These are phyloP conservation scores for Pomacea maculata DNA, from an alignment of 1,140 invertebrate genomes.

Conservation along the genomic window DNA sequence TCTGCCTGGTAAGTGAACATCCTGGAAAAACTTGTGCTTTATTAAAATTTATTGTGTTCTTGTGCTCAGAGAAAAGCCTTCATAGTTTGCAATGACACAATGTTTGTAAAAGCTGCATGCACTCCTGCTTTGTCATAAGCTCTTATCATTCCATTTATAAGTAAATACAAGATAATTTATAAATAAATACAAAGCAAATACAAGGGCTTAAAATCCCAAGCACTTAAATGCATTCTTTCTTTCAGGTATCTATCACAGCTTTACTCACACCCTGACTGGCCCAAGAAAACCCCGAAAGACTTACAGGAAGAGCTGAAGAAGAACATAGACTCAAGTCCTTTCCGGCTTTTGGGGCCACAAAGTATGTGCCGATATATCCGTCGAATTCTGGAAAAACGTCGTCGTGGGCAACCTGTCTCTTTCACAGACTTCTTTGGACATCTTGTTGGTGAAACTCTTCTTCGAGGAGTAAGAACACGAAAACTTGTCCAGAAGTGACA, in stretches of 20 bases:
- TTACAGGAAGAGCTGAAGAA: constrained; percentile 62
- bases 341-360: constrained; percentile 57
- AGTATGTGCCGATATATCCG: constrained; percentile 59
- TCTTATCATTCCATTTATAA: neutral
- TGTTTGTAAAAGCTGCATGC: no score
- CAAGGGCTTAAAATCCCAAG: no score
- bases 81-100: no score
- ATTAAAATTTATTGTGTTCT: no score
- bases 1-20: constrained; percentile 64
- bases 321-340: constrained; percentile 61
- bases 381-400: constrained; percentile 62
- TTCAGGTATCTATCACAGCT: constrained; percentile 65
- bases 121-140: neutral
- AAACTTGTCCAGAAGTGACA: neutral
- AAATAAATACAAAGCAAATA: no score
- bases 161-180: no score
- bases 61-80: no score
- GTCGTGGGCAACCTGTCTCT: constrained; percentile 66
- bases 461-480: constrained; percentile 59
- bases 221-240: no score
- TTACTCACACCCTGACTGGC: constrained; percentile 64
- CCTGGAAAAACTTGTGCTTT: no score
- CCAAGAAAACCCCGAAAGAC: constrained; percentile 46
- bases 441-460: constrained; percentile 66
- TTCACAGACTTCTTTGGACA: constrained; percentile 69